Conservation (phyloP, 2,888 invertebrate species). For the Adelognathus sp. region DNA sequence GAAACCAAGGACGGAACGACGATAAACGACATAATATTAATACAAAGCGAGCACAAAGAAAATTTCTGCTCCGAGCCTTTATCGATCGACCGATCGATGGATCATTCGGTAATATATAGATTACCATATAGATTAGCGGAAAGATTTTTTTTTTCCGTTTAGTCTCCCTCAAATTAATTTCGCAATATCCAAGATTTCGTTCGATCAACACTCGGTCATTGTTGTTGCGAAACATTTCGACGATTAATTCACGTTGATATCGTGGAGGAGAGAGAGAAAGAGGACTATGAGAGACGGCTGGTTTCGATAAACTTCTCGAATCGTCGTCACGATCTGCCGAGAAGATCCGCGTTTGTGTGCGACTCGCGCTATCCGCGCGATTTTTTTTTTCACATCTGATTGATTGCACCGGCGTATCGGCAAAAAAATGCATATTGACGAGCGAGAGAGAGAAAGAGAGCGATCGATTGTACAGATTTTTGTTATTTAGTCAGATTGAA, state of each 20-base stretch:
- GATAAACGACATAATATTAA: conserved; percentile 1
- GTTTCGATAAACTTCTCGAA: conserved; percentile 60
- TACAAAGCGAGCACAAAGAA: background rate
- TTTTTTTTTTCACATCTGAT: conserved; percentile 33
- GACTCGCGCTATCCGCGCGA: background rate
- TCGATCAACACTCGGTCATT: conserved; percentile 52
- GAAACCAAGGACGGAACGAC: conserved; percentile 4
- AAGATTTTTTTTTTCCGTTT: background rate
- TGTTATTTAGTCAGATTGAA: too few species aligned
- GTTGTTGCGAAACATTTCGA: conserved; percentile 60
- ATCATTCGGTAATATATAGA: background rate
- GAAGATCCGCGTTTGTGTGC: background rate
- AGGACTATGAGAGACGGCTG: conserved; percentile 28
- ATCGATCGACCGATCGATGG: background rate
- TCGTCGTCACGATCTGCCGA: conserved; percentile 25
- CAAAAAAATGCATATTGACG: too few species aligned
- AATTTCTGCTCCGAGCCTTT: background rate
- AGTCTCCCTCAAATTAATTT: conserved; percentile 40
- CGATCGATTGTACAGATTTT: too few species aligned
- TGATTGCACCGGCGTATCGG: conserved; percentile 20
- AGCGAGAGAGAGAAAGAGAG: too few species aligned
- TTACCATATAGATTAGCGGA: background rate
- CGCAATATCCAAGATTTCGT: conserved; percentile 46
- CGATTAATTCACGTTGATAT: conserved; percentile 49
- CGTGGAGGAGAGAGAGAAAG: too few species aligned